phyloP scores from a whole-genome alignment of 2,888 invertebrate species.

The Chloromyia formosa region DNA sequence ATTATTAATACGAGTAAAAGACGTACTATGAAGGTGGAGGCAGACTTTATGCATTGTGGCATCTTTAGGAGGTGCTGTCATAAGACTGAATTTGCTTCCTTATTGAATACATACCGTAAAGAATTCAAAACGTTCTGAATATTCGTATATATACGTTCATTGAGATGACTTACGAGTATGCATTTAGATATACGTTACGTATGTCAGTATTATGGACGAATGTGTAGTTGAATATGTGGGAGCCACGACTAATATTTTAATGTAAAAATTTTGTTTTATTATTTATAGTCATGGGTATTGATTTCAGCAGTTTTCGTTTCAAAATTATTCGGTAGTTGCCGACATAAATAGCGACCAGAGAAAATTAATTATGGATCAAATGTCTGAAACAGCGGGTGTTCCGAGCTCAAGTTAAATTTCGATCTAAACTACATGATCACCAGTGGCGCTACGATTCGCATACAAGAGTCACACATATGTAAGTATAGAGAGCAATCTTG shows the following conservation, averaged over 20 bases:
- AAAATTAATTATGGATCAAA: constrained; percentile 59
- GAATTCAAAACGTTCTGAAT: background rate
- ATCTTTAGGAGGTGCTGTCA: constrained; percentile 40
- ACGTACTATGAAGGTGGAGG: constrained; percentile 7
- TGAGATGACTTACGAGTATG: background rate
- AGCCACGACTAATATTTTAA: constrained; percentile 57
- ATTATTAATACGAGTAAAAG: constrained; percentile 34
- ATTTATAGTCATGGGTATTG: constrained; percentile 64
- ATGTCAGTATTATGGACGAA: background rate
- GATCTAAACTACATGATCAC: background rate
- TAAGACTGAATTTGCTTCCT: constrained; percentile 28
- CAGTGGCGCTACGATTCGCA: background rate
- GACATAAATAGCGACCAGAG: constrained; percentile 45
- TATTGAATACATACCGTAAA: constrained; percentile 3
- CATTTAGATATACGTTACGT: background rate
- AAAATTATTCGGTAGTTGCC: constrained; percentile 47
- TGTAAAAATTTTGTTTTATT: constrained; percentile 58
- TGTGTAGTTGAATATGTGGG: background rate
- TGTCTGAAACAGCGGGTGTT: constrained; percentile 56
- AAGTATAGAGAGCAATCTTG: too few species aligned
- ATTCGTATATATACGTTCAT: background rate
- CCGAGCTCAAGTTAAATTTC: constrained; percentile 7
- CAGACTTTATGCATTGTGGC: constrained; percentile 35
- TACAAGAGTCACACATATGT: too few species aligned
- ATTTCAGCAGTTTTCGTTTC: constrained; percentile 61